These are phyloP conservation scores for Apogon talboti DNA, from an alignment of 2,797 vertebrate genomes.

Conservation along the genomic window DNA sequence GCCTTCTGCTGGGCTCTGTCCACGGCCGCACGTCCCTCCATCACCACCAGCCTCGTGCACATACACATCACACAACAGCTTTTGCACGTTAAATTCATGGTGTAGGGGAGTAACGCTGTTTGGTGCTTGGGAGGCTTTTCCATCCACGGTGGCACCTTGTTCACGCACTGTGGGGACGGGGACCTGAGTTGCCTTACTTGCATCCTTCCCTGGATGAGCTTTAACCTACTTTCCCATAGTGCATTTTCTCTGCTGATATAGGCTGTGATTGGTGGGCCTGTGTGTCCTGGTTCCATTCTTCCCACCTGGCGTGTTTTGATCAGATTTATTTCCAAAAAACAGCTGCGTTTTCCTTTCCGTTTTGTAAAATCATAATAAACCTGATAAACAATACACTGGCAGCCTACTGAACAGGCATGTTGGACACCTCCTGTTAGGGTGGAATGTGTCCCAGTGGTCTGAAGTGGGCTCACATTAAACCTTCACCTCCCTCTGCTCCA, in stretches of 20 bases:
- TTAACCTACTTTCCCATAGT: constrained; percentile 77
- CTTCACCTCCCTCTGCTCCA: not conserved
- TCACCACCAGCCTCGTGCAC: constrained; percentile 40
- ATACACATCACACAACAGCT: not conserved
- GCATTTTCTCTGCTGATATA: constrained; percentile 9
- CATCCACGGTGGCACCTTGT: not conserved
- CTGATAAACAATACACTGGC: constrained; percentile 23
- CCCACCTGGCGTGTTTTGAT: not conserved
- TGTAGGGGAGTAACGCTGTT: not conserved
- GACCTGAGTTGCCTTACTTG: constrained; percentile 47
- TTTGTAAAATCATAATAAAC: constrained; percentile 4
- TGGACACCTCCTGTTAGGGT: constrained; percentile 45
- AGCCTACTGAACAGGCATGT: constrained; percentile 18
- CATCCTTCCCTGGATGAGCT: constrained; percentile 71
- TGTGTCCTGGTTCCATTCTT: constrained; percentile 2
- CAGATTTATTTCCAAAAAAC: not conserved
- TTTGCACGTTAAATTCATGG: not conserved
- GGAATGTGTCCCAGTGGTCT: constrained; percentile 56
- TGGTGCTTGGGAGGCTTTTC: constrained; percentile 1
- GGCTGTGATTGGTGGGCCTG: constrained; percentile 40
- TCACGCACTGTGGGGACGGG: constrained; percentile 38
- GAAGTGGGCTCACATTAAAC: constrained; percentile 20
- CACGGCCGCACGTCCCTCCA: constrained; percentile 20
- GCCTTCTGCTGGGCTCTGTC: constrained; percentile 38
- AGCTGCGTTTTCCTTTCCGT: not conserved